Base-by-base conservation (phyloP, 2,113 vertebrate genomes). In the Dendropsophus ebraccatus region DNA sequence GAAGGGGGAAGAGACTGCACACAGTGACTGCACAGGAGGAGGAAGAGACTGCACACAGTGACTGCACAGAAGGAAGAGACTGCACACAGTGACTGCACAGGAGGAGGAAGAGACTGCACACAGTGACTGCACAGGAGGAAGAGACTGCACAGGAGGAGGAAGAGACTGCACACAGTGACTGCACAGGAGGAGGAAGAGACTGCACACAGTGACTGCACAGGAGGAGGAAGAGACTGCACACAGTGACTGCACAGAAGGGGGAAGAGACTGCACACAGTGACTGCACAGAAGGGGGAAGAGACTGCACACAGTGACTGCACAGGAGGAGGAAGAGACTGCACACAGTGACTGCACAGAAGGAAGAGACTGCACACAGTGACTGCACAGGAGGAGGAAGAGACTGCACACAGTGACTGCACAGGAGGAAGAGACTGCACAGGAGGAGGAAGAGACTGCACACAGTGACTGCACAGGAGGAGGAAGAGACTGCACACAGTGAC, bases 321-420 rank as follows among this genome's bases (percentile, higher is more conserved):
- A 28, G n/a, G 60, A 65, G n/a, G 60, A 65, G n/a, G 60, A 28
- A 65, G 60, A 65, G 60, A 65, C 60, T 65, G n/a, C 25, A 30
- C 10, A 65, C 11, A 65, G 60, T 12, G 60, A 65, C 10, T 65
- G 60, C 25, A 65, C 25, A 65, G n/a, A 25, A 65, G 25, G 60
- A 16, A 65, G 25, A 65, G 60, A 30, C 60, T 65, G 60, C 60
- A 30, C 25, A 65, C 12, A 32, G 62, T 67, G n/a, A 60, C 9
- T 28, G n/a, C 2, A 60, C 58, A 52, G 50, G 50, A 52, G 2
- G n/a, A n/a, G n/a, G n/a, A n/a, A n/a, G n/a, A n/a, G n/a, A n/a
- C n/a, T n/a, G n/a, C n/a, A n/a, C n/a, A n/a, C n/a, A n/a, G n/a
- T n/a, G n/a, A n/a, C n/a, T n/a, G n/a, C n/a, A n/a, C n/a, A n/a